phyloP scores from a whole-genome alignment of 1,140 invertebrate genomes.

The Cylas formicarius region DNA sequence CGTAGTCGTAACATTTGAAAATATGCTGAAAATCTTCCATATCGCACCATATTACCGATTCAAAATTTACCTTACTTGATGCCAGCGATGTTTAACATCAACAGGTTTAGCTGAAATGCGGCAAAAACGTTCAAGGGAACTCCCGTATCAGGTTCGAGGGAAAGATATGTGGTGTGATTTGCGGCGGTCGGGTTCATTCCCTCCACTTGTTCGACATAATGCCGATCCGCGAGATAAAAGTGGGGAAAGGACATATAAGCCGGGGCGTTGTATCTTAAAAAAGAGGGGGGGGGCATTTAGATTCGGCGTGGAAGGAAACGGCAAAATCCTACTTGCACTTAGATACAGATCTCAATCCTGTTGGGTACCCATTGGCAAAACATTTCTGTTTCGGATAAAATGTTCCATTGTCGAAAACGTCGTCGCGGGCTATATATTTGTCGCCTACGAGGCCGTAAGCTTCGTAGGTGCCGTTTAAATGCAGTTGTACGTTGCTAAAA shows the following conservation, averaged over 20 bases:
- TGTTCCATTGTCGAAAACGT: conserved; percentile 63
- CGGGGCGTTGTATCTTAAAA: conserved; percentile 60
- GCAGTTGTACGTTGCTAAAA: conserved; percentile 26
- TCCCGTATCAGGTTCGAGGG: conserved; percentile 64
- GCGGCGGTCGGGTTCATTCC: conserved; percentile 64
- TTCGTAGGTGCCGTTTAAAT: conserved; percentile 16
- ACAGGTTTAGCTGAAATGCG: conserved; percentile 66
- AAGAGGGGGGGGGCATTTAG: too few relatives aligned
- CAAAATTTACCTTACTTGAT: conserved; percentile 46
- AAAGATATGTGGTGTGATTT: conserved; percentile 61
- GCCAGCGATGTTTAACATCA: conserved; percentile 49
- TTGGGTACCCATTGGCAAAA: conserved; percentile 47
- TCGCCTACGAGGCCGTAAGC: conserved; percentile 50
- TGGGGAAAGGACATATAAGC: conserved; percentile 80
- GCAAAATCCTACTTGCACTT: conserved; percentile 45
- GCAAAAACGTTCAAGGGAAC: conserved; percentile 62
- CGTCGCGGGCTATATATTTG: conserved; percentile 52
- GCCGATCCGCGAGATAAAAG: conserved; percentile 71
- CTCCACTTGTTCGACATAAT: conserved; percentile 52
- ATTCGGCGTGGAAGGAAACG: not conserved
- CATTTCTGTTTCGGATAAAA: conserved; percentile 52
- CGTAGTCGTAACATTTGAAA: conserved; percentile 47
- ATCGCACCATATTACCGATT: conserved; percentile 1
- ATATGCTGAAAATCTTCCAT: conserved; percentile 44
- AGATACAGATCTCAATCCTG: conserved; percentile 60